Base-by-base conservation (phyloP, 1,140 invertebrate species). In the Psix sp. region DNA sequence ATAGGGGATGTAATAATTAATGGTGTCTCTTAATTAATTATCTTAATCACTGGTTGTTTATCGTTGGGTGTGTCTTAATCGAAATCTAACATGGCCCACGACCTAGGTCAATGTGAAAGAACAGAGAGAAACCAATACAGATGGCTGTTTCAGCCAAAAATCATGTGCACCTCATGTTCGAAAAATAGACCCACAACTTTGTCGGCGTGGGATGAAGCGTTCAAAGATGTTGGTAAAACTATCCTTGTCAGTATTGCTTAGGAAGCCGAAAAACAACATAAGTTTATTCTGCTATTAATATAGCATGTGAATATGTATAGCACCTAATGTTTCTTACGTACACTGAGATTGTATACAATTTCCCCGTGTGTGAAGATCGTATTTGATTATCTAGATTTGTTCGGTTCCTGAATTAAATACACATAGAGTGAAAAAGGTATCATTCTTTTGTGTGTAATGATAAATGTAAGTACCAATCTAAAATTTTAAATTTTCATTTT, bases 131-230 rank as follows among this genome's bases (percentile, higher is more conserved):
- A n/a, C n/a, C n/a, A n/a, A n/a, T n/a, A n/a, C n/a, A n/a, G n/a
- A n/a, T n/a, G n/a, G n/a, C n/a, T n/a, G n/a, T n/a, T n/a, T 38
- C 9, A 31, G 36, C 13, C 49, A 17, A 14, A 54, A 60, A 67
- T 59, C 36, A 67, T 18, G 51, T 13, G 40, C 48, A 26, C 60
- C 59, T 59, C 57, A 68, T 59, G 62, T 40, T 54, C 9, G 24
- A 31, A 36, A 54, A 62, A 63, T 74, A 17, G 48, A 60, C 52
- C 26, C 76, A 80, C 68, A 70, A 77, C 77, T 29, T n/a, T 29
- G 21, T 24, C 24, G 74, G 80, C 80, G 81, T 82, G 82, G 82
- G 82, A 83, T 80, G 81, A 80, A 80, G 65, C 73, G 48, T 48
- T 54, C 68, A 51, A 26, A 56, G 62, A 63, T 60, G 39, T 75